Conservation (phyloP, 2,113 vertebrate genomes). For the Saccopteryx leptura region DNA sequence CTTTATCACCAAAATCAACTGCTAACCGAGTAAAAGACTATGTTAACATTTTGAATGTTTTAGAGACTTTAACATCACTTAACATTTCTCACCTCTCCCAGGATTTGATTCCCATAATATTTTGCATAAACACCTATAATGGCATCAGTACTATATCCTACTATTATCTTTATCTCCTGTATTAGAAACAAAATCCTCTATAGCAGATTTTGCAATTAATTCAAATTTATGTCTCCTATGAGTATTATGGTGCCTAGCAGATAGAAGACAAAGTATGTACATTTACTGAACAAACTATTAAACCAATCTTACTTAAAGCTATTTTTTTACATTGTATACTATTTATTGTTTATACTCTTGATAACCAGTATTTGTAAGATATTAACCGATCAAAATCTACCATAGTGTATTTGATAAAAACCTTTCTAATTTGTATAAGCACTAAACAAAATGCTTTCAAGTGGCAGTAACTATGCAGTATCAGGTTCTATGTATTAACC, state of each 20-base stretch:
- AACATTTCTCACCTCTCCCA: background rate
- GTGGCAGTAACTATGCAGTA: background rate
- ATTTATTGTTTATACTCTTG: slow-evolving; percentile 15
- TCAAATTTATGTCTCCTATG: background rate
- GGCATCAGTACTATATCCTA: background rate
- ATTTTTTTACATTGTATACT: background rate
- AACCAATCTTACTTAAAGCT: background rate
- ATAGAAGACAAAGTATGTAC: background rate
- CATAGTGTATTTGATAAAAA: background rate
- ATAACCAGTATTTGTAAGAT: slow-evolving; percentile 8
- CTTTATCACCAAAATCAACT: background rate
- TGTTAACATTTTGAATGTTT: background rate
- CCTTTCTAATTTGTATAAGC: background rate
- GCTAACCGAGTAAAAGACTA: background rate
- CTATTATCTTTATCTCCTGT: background rate
- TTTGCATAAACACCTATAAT: background rate
- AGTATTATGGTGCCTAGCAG: background rate
- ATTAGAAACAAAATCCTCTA: background rate
- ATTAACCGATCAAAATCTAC: background rate
- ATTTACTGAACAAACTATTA: slow-evolving; percentile 18
- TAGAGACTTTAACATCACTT: background rate
- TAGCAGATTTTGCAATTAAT: background rate
- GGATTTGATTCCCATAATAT: background rate
- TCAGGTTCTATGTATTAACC: background rate
- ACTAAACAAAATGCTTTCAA: background rate